Conservation (phyloP, 2,888 invertebrate species). For the Eremobia ochroleuca region DNA sequence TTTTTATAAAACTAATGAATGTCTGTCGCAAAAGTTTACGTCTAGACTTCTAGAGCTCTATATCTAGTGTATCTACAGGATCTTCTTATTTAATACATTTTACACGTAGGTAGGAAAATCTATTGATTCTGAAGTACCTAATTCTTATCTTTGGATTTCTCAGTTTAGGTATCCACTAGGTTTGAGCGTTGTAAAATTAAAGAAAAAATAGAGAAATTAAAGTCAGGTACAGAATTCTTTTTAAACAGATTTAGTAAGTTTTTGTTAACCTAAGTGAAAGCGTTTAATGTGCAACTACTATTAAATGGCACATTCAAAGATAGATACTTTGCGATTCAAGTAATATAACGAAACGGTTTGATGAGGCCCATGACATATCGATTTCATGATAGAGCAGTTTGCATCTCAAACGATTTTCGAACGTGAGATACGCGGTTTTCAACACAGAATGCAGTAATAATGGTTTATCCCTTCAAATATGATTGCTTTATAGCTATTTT, state of each 20-base stretch:
- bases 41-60: conserved; percentile 35
- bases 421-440: conserved; percentile 33
- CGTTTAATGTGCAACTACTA: conserved; percentile 71
- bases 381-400: conserved; percentile 44
- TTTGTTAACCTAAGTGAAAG: conserved; percentile 63
- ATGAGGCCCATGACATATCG: conserved; percentile 48
- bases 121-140: conserved; percentile 71
- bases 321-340: conserved; percentile 53
- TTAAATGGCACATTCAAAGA: conserved; percentile 70
- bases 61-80: conserved; percentile 39
- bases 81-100: conserved; percentile 48
- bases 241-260: conserved; percentile 62
- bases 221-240: conserved; percentile 78
- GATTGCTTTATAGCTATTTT: conserved; percentile 58
- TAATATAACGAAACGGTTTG: conserved; percentile 37
- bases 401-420: conserved; percentile 31
- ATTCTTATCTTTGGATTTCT: conserved; percentile 80
- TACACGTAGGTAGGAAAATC: conserved; percentile 53
- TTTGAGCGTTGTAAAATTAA: conserved; percentile 70
- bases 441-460: conserved; percentile 28
- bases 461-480: conserved; percentile 39
- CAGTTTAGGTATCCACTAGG: conserved; percentile 72
- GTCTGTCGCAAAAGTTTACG: conserved; percentile 22
- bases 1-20: conserved; percentile 44
- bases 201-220: conserved; percentile 61